Percentiles rank a stretch among this genome's conserved stretches.
Conservation (phyloP, 2,888 invertebrate species). For the Dynastes grantii region DNA sequence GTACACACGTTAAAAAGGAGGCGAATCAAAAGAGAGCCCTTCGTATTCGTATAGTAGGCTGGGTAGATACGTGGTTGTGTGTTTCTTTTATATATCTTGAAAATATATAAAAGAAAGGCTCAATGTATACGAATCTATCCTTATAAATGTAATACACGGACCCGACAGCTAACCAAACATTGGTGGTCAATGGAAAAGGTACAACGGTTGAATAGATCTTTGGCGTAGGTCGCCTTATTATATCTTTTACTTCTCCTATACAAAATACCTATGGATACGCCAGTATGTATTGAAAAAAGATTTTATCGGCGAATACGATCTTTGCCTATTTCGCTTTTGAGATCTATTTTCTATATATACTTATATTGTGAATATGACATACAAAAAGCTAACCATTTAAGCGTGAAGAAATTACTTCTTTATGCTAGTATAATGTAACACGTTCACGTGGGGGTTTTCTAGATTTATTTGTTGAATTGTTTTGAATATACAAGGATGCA, state of each 20-base stretch:
- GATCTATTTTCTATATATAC: slow-evolving; percentile 2
- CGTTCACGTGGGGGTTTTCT: slow-evolving; percentile 59
- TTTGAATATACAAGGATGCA: neutral
- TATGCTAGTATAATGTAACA: slow-evolving; percentile 71
- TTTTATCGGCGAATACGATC: neutral
- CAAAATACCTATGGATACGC: neutral
- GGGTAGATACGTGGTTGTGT: too few relatives aligned
- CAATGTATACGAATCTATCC: neutral
- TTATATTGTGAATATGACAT: neutral
- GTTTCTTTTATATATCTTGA: neutral
- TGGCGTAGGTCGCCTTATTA: neutral
- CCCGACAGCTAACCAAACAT: slow-evolving; percentile 37
- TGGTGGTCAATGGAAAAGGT: slow-evolving; percentile 20
- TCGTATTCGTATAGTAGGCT: neutral
- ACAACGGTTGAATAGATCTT: neutral
- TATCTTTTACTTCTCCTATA: neutral
- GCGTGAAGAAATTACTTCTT: slow-evolving; percentile 71
- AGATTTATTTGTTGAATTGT: neutral
- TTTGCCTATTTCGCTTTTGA: slow-evolving; percentile 11
- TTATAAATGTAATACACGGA: slow-evolving; percentile 10
- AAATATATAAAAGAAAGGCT: neutral
- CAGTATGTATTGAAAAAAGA: neutral
- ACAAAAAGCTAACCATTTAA: slow-evolving; percentile 65
- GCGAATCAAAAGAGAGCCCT: neutral
- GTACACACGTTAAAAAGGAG: neutral